These are phyloP conservation scores for Cheilosia impressa DNA, from an alignment of 2,888 invertebrate genomes.

Conservation along the genomic window DNA sequence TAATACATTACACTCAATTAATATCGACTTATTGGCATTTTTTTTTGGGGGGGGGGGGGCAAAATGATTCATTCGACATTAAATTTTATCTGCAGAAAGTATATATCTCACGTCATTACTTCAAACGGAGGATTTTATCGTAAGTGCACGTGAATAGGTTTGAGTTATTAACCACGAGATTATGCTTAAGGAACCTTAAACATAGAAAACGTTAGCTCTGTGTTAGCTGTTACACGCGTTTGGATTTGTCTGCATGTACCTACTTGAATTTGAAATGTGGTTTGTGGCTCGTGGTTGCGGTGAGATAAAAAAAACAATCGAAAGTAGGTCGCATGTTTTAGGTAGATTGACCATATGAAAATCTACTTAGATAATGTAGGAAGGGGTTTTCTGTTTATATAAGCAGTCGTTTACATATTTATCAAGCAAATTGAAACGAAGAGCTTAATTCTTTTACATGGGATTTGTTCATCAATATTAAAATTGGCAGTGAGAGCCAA, in stretches of 20 bases:
- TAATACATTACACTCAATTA: slow-evolving; percentile 63
- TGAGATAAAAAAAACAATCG: neutral
- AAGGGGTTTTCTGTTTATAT: too few relatives aligned
- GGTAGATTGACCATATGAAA: neutral
- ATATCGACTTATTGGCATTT: slow-evolving; percentile 64
- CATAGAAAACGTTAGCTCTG: neutral
- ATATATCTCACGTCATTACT: slow-evolving; percentile 46
- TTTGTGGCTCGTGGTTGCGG: neutral
- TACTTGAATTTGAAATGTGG: neutral
- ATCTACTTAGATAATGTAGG: neutral
- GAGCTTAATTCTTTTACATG: too few relatives aligned
- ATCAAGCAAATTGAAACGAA: too few relatives aligned
- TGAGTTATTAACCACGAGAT: slow-evolving; percentile 41
- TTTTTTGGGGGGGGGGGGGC: slow-evolving; percentile 13
- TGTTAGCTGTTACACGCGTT: neutral
- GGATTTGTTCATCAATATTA: too few relatives aligned
- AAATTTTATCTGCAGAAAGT: slow-evolving; percentile 40
- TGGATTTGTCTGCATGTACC: neutral
- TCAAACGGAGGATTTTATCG: slow-evolving; percentile 27
- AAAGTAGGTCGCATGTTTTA: neutral
- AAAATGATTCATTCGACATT: slow-evolving; percentile 60
- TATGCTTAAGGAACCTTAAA: neutral
- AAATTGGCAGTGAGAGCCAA: too few relatives aligned
- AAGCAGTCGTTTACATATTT: too few relatives aligned
- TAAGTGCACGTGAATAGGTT: slow-evolving; percentile 43